Base-by-base conservation (phyloP, 1,140 invertebrate genomes). In the Ceratina australensis region DNA sequence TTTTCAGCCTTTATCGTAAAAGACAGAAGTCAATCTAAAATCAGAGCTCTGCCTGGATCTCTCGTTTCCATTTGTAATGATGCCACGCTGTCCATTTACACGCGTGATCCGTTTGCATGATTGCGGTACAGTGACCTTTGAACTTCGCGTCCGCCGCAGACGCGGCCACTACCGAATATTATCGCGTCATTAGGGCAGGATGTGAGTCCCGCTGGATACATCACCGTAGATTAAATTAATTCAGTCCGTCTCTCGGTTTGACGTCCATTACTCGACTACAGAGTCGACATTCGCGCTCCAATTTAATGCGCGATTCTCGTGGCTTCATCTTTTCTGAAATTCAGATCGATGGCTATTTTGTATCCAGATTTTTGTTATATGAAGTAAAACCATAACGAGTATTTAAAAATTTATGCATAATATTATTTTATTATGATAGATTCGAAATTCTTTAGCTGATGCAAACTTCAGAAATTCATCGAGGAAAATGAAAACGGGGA, bases 71-170 rank as follows among this genome's bases (percentile, higher is more conserved):
- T 67, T 75, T 75, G 72, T 33, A 42, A n/a, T 26, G 50, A 18
- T 24, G 16, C 10, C 60, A 20, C 65, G 20, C 16, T 64, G 82
- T 67, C 52, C 74, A 68, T 71, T 26, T 50, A 24, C 66, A 71
- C 69, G 52, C 47, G 81, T 26, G 76, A 79, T 78, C 69, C 76
- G 56, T 61, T 76, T 71, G 67, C 56, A 47, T 82, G 66, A 73
- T 82, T 28, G 75, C 76, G 80, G 80, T 83, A 79, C 80, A 76
- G 61, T 76, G 82, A 83, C 67, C 82, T 79, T 78, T 83, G 81
- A 83, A 83, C 81, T 76, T 79, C 59, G 77, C 73, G 75, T 71
- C 82, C 52, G 81, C 56, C 72, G 33, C 72, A 60, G 76, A 83
- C 74, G 26, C 67, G 68, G 49, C 57, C 60, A 57, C 61, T 68